These are phyloP conservation scores for Molossus alvarezi DNA, from an alignment of 2,797 vertebrate species.

Conservation along the genomic window DNA sequence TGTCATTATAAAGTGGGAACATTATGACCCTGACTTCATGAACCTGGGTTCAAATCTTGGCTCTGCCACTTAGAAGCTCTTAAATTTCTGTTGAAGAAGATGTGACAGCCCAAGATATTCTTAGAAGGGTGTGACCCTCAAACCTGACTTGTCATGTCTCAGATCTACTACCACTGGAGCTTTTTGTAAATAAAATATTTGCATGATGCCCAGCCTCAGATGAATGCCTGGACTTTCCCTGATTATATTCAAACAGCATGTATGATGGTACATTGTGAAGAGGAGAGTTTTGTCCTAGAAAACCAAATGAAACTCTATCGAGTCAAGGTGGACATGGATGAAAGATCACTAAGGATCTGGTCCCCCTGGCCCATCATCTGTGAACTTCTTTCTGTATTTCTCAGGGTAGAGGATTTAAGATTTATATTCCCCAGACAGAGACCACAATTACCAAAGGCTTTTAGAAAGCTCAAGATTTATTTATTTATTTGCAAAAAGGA, in stretches of 20 bases:
- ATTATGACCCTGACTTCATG: conserved; percentile 20
- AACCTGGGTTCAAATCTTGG: conserved; percentile 8
- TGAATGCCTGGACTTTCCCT: not conserved
- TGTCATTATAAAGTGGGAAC: conserved; percentile 10
- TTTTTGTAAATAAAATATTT: conserved; percentile 37
- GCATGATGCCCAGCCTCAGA: not conserved
- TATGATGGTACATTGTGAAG: not conserved
- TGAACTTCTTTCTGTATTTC: conserved; percentile 28
- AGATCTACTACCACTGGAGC: not conserved
- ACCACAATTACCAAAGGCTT: not conserved
- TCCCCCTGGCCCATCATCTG: not conserved
- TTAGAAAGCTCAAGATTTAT: not conserved
- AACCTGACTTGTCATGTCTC: not conserved
- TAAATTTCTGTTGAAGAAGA: conserved; percentile 22
- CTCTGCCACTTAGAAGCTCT: conserved; percentile 26
- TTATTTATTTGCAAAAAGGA: conserved; percentile 53
- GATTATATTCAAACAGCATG: not conserved
- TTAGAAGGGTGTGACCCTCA: not conserved
- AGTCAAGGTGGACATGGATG: not conserved
- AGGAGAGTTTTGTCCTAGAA: not conserved
- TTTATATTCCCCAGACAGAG: conserved; percentile 32
- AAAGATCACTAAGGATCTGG: not conserved
- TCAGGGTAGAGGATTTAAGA: not conserved
- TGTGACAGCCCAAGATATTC: not conserved
- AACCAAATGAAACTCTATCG: not conserved